Base-by-base conservation (phyloP, 2,113 vertebrate species). In the Alosa alosa region DNA sequence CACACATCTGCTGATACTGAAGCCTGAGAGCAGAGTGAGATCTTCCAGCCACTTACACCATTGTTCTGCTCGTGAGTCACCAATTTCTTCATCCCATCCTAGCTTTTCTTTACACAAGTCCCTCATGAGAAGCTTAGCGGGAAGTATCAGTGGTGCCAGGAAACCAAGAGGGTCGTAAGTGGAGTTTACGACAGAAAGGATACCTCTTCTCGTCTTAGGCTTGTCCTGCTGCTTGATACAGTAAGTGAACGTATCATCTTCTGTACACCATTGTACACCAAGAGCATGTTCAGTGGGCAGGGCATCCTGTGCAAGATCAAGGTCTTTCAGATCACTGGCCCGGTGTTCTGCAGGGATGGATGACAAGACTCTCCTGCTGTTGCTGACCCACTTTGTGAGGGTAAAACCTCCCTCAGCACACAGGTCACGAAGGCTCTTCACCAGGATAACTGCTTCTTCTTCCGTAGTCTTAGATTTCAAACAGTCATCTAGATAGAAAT, bases 401-500 rank as follows among this genome's bases (percentile, higher is more conserved):
- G 47, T 39, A 20, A 86, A 86, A 1, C 84, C 82, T 83, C 84
- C 60, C 15, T 20, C n/a, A 7, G 44, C 82, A 83, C 81, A 83
- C 47, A 87, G 18, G 8, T 9, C n/a, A 18, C 60, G 22, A 75
- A n/a, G n/a, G n/a, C n/a, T 68, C n/a, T 25, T 89, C 81, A 6
- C 82, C 60, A 83, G 15, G 60, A 39, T 47, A 10, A 86, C 22
- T 84, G 81, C 82, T 13, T 84, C n/a, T 5, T 86, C 72, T n/a
- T 81, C 84, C 39, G 64, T 83, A 57, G 47, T 18, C 25, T 55
- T n/a, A n/a, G n/a, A n/a, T 36, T 83, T 88, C 83, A 88, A 41
- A 20, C 88, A 87, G 49, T 89, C 84, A 84, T 87, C 85, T n/a
- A 87, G 81, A 22, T 87, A 85, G 46, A 89, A 87, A 45, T 82